These are phyloP conservation scores for Drosophila kurseongensis DNA, from an alignment of 1,140 invertebrate species.

Conservation along the genomic window DNA sequence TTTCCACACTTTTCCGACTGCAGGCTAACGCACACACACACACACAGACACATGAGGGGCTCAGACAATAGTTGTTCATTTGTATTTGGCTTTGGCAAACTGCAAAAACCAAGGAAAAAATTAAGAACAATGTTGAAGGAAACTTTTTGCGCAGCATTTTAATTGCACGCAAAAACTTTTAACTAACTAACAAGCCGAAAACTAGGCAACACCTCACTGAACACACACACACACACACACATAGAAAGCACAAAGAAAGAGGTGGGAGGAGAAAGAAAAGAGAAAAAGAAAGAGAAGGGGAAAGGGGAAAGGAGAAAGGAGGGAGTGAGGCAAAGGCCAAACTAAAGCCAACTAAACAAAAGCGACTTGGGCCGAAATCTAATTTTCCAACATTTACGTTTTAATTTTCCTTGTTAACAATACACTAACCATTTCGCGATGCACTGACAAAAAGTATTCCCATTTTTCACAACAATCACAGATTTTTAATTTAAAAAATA, in stretches of 20 bases:
- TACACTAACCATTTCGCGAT: slow-evolving; percentile 31
- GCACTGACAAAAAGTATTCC: background rate
- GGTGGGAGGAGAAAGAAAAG: background rate
- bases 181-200: slow-evolving; percentile 81
- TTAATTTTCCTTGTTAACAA: slow-evolving; percentile 82
- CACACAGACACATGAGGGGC: slow-evolving; percentile 7
- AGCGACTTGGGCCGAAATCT: slow-evolving; percentile 71
- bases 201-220: slow-evolving; percentile 79
- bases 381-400: slow-evolving; percentile 84
- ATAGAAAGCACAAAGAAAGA: slow-evolving; percentile 22
- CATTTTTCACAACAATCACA: no score
- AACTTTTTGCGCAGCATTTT: slow-evolving; percentile 81
- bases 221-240: slow-evolving; percentile 35
- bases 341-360: slow-evolving; percentile 62
- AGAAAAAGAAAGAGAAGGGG: background rate
- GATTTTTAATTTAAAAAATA: no score
- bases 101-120: slow-evolving; percentile 71
- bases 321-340: slow-evolving; percentile 6
- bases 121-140: slow-evolving; percentile 77
- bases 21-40: slow-evolving; percentile 40
- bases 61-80: slow-evolving; percentile 73
- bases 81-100: slow-evolving; percentile 78
- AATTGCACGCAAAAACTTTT: slow-evolving; percentile 82
- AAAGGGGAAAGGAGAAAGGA: background rate
- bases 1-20: slow-evolving; percentile 66